Evolutionary conservation across 2,888 invertebrate genomes (phyloP).

Genomic region (Macropis europaea): DNA sequence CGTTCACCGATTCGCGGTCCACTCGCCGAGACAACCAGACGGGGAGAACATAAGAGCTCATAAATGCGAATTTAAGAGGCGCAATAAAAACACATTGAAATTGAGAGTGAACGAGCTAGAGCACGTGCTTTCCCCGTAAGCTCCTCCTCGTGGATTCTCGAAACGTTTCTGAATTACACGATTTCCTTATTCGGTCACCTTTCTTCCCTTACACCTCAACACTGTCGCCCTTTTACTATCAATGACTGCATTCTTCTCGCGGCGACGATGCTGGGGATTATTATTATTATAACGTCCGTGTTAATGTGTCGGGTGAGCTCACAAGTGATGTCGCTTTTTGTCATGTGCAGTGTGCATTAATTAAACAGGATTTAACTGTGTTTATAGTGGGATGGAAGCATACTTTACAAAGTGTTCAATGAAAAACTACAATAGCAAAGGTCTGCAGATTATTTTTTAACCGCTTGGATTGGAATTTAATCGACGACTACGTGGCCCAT

Average conservation of each 20-base stretch:
- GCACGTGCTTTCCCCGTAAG: conserved; percentile 68
- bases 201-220: neutral
- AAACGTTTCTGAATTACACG: conserved; percentile 4
- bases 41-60: conserved; percentile 79
- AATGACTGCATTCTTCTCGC: neutral
- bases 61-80: conserved; percentile 80
- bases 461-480: no score
- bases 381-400: no score
- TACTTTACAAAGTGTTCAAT: no score
- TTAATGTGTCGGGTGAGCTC: no score
- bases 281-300: no score
- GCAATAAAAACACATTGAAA: conserved; percentile 80
- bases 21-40: conserved; percentile 49
- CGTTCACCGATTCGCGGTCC: conserved; percentile 52
- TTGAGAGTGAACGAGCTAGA: conserved; percentile 78
- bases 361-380: no score
- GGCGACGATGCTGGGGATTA: no score
- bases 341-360: no score
- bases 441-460: no score
- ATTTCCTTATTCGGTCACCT: neutral
- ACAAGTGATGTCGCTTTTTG: no score
- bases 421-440: no score
- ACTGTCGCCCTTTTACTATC: neutral
- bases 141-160: conserved; percentile 35
- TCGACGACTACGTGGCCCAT: no score